Conservation (phyloP, 2,797 vertebrate genomes). For the Melanotaenia nigrans region DNA sequence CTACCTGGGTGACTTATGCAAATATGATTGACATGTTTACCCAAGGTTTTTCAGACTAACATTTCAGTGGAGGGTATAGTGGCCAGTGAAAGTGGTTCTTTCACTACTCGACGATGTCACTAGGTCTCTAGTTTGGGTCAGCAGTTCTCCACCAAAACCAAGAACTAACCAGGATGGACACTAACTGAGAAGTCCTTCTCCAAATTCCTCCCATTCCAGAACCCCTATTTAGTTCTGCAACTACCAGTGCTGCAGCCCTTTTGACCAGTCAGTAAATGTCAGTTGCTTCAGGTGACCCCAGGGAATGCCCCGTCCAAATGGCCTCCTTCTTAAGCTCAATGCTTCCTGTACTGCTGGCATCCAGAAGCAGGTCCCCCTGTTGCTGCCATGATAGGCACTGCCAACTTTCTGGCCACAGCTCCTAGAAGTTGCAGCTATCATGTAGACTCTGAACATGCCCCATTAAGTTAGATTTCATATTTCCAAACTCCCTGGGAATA, state of each 20-base stretch:
- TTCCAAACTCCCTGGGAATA: background rate
- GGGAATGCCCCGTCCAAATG: background rate
- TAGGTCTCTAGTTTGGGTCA: background rate
- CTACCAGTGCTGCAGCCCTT: too few relatives aligned
- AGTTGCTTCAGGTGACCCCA: too few relatives aligned
- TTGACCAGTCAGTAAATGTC: too few relatives aligned
- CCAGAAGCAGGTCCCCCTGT: too few relatives aligned
- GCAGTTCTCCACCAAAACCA: background rate
- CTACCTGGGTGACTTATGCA: too few relatives aligned
- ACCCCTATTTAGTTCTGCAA: too few relatives aligned
- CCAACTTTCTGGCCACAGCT: background rate
- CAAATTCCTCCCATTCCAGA: too few relatives aligned
- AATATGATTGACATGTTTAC: too few relatives aligned
- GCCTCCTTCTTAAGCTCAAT: background rate
- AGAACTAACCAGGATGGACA: background rate
- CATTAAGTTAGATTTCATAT: background rate
- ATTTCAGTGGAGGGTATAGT: background rate
- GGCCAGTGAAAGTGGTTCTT: background rate
- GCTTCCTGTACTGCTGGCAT: too few relatives aligned
- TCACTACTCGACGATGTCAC: background rate
- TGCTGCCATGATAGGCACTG: too few relatives aligned
- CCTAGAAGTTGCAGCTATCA: background rate
- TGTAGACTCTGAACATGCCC: background rate
- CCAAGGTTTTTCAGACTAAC: too few relatives aligned
- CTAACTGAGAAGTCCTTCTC: too few relatives aligned